A percentile compares a stretch with the other conserved stretches of the same genome.
Conservation (phyloP, 2,888 invertebrate species). For the Nemoura dubitans region DNA sequence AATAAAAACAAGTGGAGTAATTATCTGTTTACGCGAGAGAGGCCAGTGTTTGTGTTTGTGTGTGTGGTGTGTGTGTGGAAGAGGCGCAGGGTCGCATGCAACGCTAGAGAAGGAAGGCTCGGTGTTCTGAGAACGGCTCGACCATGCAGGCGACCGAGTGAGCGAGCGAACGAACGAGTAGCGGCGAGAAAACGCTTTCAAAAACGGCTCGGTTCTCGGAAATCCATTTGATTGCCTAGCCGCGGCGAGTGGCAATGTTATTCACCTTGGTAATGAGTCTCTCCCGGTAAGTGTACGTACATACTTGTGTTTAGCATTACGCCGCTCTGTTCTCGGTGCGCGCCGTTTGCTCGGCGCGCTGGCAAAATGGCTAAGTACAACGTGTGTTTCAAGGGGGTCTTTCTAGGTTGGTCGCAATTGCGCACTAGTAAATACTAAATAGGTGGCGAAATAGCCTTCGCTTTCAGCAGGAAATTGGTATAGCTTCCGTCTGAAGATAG, state of each 20-base stretch:
- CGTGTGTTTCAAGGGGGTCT: no score
- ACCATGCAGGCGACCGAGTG: slow-evolving; percentile 8
- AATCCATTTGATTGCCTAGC: slow-evolving; percentile 15
- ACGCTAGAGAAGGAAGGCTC: not conserved
- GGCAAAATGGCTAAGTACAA: no score
- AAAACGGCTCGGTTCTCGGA: slow-evolving; percentile 24
- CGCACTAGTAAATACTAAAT: no score
- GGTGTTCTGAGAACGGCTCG: slow-evolving; percentile 36
- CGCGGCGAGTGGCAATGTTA: not conserved
- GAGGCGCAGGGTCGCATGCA: slow-evolving; percentile 14
- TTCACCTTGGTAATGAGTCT: slow-evolving; percentile 26
- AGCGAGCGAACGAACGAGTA: not conserved
- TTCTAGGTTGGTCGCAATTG: no score
- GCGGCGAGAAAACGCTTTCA: not conserved
- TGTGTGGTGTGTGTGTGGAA: not conserved
- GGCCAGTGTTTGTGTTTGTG: not conserved
- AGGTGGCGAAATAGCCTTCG: no score
- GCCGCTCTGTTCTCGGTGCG: no score
- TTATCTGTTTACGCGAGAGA: not conserved
- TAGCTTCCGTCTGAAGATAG: no score
- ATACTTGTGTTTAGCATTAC: not conserved
- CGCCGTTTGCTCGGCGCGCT: no score
- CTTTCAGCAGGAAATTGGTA: no score
- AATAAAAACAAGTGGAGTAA: slow-evolving; percentile 40
- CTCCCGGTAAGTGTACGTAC: no score